Evolutionary conservation across 2,888 invertebrate species (phyloP).

Genomic region (Ganaspis brasiliensis): DNA sequence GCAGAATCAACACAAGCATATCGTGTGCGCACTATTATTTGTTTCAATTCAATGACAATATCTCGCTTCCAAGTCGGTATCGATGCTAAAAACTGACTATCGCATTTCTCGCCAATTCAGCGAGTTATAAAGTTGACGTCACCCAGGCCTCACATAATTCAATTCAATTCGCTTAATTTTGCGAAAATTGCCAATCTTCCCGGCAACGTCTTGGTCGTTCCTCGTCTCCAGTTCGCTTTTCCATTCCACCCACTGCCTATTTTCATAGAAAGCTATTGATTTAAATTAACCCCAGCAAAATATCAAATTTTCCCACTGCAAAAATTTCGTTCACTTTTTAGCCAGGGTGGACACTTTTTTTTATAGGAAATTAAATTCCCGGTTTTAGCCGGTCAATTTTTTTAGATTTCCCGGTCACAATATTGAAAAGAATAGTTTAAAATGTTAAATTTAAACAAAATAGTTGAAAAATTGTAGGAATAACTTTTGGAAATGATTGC

Average conservation of each 20-base stretch:
- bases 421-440: too few relatives aligned
- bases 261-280: constrained; percentile 31
- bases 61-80: constrained; percentile 46
- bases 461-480: too few relatives aligned
- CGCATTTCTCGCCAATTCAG: constrained; percentile 78
- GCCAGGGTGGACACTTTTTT: too few relatives aligned
- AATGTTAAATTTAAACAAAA: too few relatives aligned
- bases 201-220: constrained; percentile 64
- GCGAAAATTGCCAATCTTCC: constrained; percentile 78
- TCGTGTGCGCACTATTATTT: constrained; percentile 4
- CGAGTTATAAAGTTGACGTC: constrained; percentile 77
- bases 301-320: background rate
- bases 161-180: constrained; percentile 78
- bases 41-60: constrained; percentile 22
- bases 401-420: too few relatives aligned
- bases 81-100: constrained; percentile 58
- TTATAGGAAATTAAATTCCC: too few relatives aligned
- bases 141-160: constrained; percentile 76
- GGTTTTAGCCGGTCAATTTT: too few relatives aligned
- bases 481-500: too few relatives aligned
- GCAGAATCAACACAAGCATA: constrained; percentile 15
- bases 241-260: constrained; percentile 54
- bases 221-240: constrained; percentile 56
- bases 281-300: background rate
- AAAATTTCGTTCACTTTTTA: too few relatives aligned